Conservation (phyloP, 2,797 vertebrate species). For the Galaxias olidus region DNA sequence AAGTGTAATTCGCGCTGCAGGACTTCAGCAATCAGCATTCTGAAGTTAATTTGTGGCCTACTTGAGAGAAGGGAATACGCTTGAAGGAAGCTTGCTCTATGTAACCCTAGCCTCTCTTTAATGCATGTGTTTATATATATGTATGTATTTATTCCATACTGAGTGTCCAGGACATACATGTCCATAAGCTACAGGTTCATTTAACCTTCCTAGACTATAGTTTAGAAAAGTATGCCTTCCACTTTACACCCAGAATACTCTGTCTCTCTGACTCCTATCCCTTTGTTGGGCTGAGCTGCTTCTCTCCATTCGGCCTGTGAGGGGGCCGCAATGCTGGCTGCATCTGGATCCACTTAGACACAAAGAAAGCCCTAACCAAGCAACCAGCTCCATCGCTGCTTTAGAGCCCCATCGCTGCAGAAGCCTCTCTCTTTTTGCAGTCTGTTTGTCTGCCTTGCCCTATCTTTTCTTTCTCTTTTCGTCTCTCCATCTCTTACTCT, state of each 20-base stretch:
- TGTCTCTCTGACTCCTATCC: background rate
- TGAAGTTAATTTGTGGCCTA: background rate
- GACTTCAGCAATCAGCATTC: background rate
- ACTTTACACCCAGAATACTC: no score
- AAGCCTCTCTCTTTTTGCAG: constrained; percentile 5
- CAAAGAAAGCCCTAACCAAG: constrained; percentile 54
- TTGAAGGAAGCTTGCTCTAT: no score
- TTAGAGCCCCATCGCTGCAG: constrained; percentile 18
- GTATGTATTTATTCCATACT: no score
- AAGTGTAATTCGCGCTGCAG: constrained; percentile 10
- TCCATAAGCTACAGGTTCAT: no score
- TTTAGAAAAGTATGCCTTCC: background rate
- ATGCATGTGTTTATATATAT: no score
- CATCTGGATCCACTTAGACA: constrained; percentile 77
- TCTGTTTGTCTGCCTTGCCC: constrained; percentile 15
- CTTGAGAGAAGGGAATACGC: background rate
- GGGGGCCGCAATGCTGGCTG: constrained; percentile 48
- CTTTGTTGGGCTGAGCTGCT: background rate
- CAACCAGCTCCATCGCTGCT: constrained; percentile 40
- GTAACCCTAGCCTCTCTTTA: no score
- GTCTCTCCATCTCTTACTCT: background rate
- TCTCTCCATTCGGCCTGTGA: background rate
- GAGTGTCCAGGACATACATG: no score
- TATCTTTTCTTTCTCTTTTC: background rate
- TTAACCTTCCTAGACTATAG: background rate